Base-by-base conservation (phyloP, 2,888 invertebrate species). In the Erebia ligea region DNA sequence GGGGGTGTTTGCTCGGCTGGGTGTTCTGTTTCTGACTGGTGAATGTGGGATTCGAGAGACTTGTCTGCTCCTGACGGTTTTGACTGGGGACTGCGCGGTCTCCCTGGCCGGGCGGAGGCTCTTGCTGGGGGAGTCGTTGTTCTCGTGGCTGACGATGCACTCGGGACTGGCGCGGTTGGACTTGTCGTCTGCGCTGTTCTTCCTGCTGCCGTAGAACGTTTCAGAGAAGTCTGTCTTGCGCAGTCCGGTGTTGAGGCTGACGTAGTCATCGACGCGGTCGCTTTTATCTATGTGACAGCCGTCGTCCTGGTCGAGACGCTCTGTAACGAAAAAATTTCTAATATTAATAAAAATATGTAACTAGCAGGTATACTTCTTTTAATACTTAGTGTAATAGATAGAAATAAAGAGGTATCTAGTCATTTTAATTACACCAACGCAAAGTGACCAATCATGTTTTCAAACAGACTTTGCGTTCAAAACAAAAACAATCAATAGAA, bases 191-290 rank as follows among this genome's bases (percentile, higher is more conserved):
- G 87, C 85, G 79, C 86, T 84, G 67, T 89, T 83, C 77, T 94
- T 92, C 79, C 95, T 94, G 71, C 93, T 88, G 56, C 94, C 89
- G 88, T 95, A 94, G 84, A 96, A 93, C 78, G 95, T 94, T 84
- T 95, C 94, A 17, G 95, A 94, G 89, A 95, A 95, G 84, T 95
- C 95, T 0, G 96, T 96, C 87, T 96, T 96, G 21, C 96, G 94
- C 2, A 96, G 89, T 5, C 96, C 96, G 1, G 96, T 95, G 79
- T 95, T 95, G 77, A 95, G 94, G 79, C 96, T 95, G 68, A 96
- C 95, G 85, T 95, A 94, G 75, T 95, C 95, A 72, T 94, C 94
- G 3, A 83, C 81, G 76, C 87, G 86, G 71, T 90, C 91, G 77
- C 80, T 82, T 74, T 84, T 89, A 74, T 92, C 92, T 79, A 86